Percentiles rank a stretch among this genome's conserved stretches.
Conservation (phyloP, 92 coral and sea anemone genomes). For the Phenganax stokvisi region DNA sequence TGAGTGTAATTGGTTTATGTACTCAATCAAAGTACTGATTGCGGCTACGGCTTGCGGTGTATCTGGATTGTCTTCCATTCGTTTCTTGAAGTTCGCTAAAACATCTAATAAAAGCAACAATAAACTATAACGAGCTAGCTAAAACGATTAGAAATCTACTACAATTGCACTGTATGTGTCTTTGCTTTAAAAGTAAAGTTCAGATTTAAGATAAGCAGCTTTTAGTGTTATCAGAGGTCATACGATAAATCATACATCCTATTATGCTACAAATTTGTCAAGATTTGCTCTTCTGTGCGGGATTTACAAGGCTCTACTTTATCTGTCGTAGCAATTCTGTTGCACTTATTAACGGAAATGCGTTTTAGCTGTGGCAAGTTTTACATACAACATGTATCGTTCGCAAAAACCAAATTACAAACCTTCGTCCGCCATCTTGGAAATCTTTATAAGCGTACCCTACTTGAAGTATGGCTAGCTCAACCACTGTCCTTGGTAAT, state of each 20-base stretch:
- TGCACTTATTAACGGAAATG: too few relatives aligned
- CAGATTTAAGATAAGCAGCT: too few relatives aligned
- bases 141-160: neutral
- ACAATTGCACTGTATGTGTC: neutral
- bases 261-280: too few relatives aligned
- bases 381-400: neutral
- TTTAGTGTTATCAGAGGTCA: too few relatives aligned
- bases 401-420: neutral
- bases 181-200: too few relatives aligned
- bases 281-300: too few relatives aligned
- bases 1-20: conserved; percentile 54
- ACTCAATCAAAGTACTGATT: conserved; percentile 77
- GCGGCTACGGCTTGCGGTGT: conserved; percentile 92
- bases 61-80: conserved; percentile 84
- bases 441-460: neutral
- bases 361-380: neutral
- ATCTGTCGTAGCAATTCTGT: too few relatives aligned
- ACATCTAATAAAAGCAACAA: conserved; percentile 49
- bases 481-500: neutral
- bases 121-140: neutral
- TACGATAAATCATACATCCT: too few relatives aligned
- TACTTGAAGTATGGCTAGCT: neutral
- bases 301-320: too few relatives aligned
- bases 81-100: conserved; percentile 65
- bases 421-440: conserved; percentile 95